These are phyloP conservation scores for Ploceus nigricollis DNA, from an alignment of 2,113 vertebrate genomes.

Conservation along the genomic window DNA sequence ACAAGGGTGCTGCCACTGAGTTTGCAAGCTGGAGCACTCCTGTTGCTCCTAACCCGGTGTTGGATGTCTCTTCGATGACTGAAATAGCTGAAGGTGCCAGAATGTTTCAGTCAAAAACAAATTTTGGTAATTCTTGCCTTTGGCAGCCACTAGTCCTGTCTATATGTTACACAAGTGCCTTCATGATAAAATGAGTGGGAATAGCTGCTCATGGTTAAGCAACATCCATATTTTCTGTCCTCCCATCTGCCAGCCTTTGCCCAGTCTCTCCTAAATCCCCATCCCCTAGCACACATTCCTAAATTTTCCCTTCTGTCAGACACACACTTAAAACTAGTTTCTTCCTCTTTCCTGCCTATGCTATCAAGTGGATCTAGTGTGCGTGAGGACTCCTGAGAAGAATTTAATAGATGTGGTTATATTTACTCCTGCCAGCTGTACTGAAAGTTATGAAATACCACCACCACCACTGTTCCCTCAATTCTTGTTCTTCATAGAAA, in stretches of 20 bases:
- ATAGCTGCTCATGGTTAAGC: neutral
- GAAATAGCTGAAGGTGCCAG: neutral
- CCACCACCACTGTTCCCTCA: neutral
- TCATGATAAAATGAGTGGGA: neutral
- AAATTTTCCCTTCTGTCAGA: neutral
- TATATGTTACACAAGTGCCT: neutral
- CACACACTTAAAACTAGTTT: neutral
- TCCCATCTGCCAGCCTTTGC: neutral
- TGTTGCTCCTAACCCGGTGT: neutral
- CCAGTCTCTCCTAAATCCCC: neutral
- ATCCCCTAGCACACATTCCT: neutral
- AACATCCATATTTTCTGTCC: neutral
- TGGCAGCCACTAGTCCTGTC: neutral
- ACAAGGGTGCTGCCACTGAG: neutral
- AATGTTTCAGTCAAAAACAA: neutral
- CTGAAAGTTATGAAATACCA: neutral
- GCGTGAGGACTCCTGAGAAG: neutral
- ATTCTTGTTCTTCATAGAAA: neutral
- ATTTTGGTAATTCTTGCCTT: neutral
- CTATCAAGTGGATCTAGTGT: neutral
- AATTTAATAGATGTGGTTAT: neutral
- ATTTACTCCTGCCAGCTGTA: neutral
- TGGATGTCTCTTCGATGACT: neutral
- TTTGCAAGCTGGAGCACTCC: neutral
- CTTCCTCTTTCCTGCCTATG: neutral